Conservation (phyloP, 2,797 vertebrate genomes). For the Neosilurus hyrtlii region DNA sequence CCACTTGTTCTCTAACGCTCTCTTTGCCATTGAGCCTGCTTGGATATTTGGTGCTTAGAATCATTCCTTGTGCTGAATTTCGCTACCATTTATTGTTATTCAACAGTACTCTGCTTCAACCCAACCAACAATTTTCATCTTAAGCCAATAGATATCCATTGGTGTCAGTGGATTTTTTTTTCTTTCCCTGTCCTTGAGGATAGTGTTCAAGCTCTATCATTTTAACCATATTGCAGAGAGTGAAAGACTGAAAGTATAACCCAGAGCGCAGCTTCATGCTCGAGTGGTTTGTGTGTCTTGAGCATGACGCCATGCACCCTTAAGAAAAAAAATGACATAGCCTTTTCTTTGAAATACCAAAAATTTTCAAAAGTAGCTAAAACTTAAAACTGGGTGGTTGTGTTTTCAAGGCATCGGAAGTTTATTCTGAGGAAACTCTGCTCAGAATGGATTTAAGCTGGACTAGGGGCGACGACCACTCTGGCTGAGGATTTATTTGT, state of each 20-base stretch:
- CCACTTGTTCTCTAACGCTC: constrained; percentile 9
- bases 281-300: neutral
- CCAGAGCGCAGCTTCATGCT: neutral
- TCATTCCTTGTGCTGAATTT: neutral
- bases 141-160: neutral
- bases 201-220: neutral
- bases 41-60: neutral
- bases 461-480: constrained; percentile 1
- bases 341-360: too few relatives aligned
- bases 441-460: constrained; percentile 22
- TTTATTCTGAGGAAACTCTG: neutral
- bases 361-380: neutral
- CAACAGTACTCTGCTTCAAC: neutral
- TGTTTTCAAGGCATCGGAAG: neutral
- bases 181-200: neutral
- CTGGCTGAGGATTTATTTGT: constrained; percentile 11
- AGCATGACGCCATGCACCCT: neutral
- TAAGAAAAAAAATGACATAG: neutral
- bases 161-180: neutral
- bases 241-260: neutral
- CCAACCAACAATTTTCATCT: neutral
- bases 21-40: neutral
- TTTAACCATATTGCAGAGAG: neutral
- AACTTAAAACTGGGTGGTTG: neutral
- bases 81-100: neutral